A percentile compares a stretch with the other conserved stretches of the same genome.
Conservation (phyloP, 2,113 vertebrate genomes). For the Poeciliopsis occidentalis region DNA sequence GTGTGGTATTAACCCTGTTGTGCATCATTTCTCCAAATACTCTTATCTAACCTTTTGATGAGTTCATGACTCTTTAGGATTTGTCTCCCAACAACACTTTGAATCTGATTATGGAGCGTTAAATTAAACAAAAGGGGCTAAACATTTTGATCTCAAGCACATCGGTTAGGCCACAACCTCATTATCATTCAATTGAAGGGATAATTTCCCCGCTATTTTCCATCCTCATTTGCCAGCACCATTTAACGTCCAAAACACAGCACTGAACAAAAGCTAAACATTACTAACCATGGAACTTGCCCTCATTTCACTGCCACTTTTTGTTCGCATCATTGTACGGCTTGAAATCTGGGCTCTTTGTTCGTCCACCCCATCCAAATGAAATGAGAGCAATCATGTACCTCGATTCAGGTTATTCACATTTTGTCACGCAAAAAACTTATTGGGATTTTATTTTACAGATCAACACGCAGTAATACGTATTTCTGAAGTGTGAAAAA, state of each 20-base stretch:
- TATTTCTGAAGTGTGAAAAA: not conserved
- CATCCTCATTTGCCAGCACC: conserved; percentile 34
- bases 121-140: conserved; percentile 33
- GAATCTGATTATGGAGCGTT: conserved; percentile 3
- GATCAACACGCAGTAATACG: not conserved
- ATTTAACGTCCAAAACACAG: conserved; percentile 48
- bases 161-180: conserved; percentile 32
- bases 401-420: not conserved
- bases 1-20: conserved; percentile 42
- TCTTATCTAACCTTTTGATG: conserved; percentile 17
- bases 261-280: conserved; percentile 49
- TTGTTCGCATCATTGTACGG: conserved; percentile 35
- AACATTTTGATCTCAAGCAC: conserved; percentile 37
- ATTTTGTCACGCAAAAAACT: not conserved
- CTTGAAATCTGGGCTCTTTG: conserved; percentile 21
- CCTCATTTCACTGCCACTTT: conserved; percentile 43
- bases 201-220: conserved; percentile 47
- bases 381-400: not conserved
- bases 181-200: conserved; percentile 42
- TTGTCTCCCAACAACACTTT: conserved; percentile 16
- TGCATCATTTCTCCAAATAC: conserved; percentile 30
- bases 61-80: conserved; percentile 11
- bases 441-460: not conserved
- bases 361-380: conserved; percentile 40
- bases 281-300: conserved; percentile 26